These are phyloP conservation scores for Psittacula echo DNA, from an alignment of 2,797 vertebrate species.

Conservation along the genomic window DNA sequence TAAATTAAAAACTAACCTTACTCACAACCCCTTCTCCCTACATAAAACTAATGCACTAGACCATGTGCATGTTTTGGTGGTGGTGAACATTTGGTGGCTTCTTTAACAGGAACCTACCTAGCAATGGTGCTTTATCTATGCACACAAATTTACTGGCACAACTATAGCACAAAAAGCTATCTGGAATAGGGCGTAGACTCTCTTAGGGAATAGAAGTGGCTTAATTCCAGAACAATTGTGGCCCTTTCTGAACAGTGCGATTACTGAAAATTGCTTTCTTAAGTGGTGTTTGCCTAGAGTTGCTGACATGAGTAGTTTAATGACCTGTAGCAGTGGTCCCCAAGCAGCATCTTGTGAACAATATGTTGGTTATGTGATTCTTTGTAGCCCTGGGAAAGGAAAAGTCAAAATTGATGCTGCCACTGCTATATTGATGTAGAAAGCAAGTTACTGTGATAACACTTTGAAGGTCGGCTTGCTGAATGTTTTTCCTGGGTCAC, in stretches of 20 bases:
- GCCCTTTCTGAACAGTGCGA: neutral
- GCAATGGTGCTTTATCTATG: fast-evolving
- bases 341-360: neutral
- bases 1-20: neutral
- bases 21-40: neutral
- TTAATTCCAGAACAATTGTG: neutral
- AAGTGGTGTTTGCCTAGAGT: neutral
- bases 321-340: neutral
- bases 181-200: neutral
- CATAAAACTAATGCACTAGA: neutral
- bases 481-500: neutral
- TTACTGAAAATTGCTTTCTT: neutral
- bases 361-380: neutral
- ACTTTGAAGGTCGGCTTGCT: neutral
- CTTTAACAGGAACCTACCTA: neutral
- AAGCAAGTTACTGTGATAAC: neutral
- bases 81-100: neutral
- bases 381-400: neutral
- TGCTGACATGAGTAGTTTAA: neutral
- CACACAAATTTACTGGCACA: neutral
- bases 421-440: neutral
- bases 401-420: neutral
- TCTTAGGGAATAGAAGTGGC: neutral
- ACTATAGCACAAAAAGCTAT: neutral
- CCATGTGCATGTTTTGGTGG: neutral